Evolutionary conservation across 2,888 invertebrate species (phyloP), one percentile per base, ranked within the genome.

Genomic region (Hyles lineata): DNA sequence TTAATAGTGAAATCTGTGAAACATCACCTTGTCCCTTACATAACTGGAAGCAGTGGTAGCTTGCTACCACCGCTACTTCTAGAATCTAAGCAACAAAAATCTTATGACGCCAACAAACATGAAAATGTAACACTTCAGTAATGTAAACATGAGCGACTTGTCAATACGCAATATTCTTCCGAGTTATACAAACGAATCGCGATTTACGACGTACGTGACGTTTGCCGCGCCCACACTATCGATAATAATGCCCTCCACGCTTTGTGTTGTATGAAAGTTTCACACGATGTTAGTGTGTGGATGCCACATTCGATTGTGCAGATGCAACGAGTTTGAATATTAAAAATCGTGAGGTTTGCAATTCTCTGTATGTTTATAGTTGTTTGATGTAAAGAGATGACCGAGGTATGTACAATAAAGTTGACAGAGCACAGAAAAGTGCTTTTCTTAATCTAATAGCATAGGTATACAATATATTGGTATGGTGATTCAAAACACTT

Each of bases 121-220:
- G 70, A 63, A 63, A 74, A 35, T 71, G 52, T 43, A 21, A 21
- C 43, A 67, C 32, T n/a, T 17, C 23, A 23, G 43, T 35, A 43
- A 67, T 67, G 32, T 67, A 67, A 67, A 67, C 63, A 43, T 67
- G 63, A 67, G 63, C 17, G 23, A 8, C 60, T 43, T 23, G 43
- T 67, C 63, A 67, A 67, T 67, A 67, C 63, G 43, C 63, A 32
- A 43, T 35, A 63, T 63, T 63, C 63, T 63, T 63, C 35, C 17
- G 25, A 62, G 32, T 32, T 62, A 62, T 15, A 23, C 43, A 21
- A 23, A 21, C 21, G 43, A 21, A 21, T 1, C 15, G 3, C 21
- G 63, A 67, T 67, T 67, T 67, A 67, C 43, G 63, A 50, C 6
- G 21, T 43, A 23, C 43, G 63, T 67, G 63, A 63, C 32, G 62